A percentile compares a stretch with the other conserved stretches of the same genome.
phyloP scores from a whole-genome alignment of 2,113 vertebrate genomes.

The Heteronetta atricapilla region DNA sequence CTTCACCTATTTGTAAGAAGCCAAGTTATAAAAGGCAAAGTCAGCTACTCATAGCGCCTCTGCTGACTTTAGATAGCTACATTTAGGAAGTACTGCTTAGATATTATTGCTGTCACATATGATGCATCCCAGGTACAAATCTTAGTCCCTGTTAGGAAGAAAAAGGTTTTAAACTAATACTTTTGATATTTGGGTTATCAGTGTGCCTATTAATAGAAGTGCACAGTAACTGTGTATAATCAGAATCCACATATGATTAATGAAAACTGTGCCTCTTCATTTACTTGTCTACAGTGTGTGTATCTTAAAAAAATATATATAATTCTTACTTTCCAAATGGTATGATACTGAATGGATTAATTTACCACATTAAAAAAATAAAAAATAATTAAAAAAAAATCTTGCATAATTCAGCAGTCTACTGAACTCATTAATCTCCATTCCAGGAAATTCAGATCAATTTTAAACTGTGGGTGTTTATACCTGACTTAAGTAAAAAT shows the following conservation, averaged over 20 bases:
- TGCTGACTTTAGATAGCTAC: background rate
- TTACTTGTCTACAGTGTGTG: background rate
- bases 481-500: background rate
- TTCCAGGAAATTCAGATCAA: background rate
- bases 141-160: background rate
- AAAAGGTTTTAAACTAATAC: background rate
- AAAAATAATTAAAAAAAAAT: background rate
- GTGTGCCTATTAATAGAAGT: background rate
- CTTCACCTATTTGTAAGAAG: background rate
- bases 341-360: background rate
- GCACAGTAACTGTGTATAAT: background rate
- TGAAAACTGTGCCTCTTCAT: background rate
- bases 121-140: background rate
- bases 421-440: background rate
- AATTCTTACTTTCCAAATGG: background rate
- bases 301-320: background rate
- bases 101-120: background rate
- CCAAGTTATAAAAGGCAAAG: background rate
- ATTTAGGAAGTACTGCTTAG: background rate
- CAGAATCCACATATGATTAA: background rate
- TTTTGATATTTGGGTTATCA: background rate
- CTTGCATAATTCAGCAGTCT: background rate
- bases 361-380: background rate
- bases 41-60: background rate
- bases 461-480: background rate